A percentile compares a stretch with the other conserved stretches of the same genome.
Evolutionary conservation across 2,113 vertebrate species (phyloP).

Genomic region (Sphaerodactylus townsendi): DNA sequence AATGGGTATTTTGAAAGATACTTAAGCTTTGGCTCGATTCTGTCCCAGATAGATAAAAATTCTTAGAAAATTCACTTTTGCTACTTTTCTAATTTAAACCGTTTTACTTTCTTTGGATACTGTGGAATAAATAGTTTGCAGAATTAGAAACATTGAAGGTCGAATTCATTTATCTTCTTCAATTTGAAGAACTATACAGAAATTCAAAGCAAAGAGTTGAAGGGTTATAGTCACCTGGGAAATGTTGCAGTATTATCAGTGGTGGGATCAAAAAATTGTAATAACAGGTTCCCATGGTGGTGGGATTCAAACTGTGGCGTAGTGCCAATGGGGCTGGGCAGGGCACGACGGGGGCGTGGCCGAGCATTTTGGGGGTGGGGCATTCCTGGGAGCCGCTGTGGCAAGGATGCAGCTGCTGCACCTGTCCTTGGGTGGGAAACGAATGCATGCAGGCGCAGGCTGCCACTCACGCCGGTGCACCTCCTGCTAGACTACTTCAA

Average conservation of each 20-base stretch:
- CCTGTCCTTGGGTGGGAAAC: no score
- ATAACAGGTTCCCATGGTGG: no score
- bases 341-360: no score
- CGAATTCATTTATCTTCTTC: not conserved
- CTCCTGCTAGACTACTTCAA: no score
- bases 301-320: no score
- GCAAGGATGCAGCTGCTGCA: no score
- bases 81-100: not conserved
- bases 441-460: no score
- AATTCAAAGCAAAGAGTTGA: conserved; percentile 45
- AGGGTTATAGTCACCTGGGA: conserved; percentile 14
- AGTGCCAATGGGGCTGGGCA: no score
- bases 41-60: not conserved
- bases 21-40: not conserved
- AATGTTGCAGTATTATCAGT: not conserved
- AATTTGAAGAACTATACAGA: not conserved
- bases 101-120: not conserved
- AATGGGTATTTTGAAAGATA: not conserved
- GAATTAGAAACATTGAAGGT: rapidly evolving
- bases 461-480: no score
- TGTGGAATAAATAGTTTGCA: not conserved
- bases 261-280: no score
- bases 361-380: no score
- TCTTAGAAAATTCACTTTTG: not conserved
- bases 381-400: no score